Conservation (phyloP, 2,888 invertebrate genomes). For the Timandra comae region DNA sequence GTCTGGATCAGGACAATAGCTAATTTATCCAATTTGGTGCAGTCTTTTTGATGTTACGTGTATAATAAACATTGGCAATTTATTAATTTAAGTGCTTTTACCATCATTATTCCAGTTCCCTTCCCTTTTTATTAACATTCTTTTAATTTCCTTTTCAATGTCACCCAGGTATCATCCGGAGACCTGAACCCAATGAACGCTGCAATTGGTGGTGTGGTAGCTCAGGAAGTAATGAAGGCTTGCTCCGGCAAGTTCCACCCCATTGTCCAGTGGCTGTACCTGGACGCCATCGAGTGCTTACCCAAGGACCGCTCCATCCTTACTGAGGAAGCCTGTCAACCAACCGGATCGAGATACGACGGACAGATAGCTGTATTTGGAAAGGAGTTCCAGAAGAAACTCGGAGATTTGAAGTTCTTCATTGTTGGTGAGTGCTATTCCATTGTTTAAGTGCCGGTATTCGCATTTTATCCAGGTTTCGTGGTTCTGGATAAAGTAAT, state of each 20-base stretch:
- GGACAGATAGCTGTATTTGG: slow-evolving; percentile 97
- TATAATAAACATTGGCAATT: too few species aligned
- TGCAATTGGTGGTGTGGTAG: slow-evolving; percentile 96
- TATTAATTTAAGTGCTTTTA: too few species aligned
- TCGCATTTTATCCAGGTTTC: too few species aligned
- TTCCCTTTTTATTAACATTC: too few species aligned
- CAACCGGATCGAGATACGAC: slow-evolving; percentile 86
- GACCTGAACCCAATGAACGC: slow-evolving; percentile 94
- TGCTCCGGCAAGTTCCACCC: slow-evolving; percentile 97
- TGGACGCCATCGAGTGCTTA: slow-evolving; percentile 96
- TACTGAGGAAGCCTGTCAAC: slow-evolving; percentile 85
- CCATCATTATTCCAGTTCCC: too few species aligned
- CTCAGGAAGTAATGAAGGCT: slow-evolving; percentile 99
- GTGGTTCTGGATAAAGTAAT: too few species aligned
- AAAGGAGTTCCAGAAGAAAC: slow-evolving; percentile 88
- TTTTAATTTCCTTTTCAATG: too few species aligned
- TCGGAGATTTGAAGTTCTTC: slow-evolving; percentile 88
- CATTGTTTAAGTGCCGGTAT: too few species aligned
- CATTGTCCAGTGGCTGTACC: slow-evolving; percentile 94
- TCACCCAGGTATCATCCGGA: slow-evolving; percentile 82
- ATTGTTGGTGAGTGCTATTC: slow-evolving; percentile 80
- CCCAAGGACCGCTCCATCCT: slow-evolving; percentile 80
- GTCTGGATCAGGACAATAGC: too few species aligned
- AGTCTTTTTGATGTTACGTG: too few species aligned
- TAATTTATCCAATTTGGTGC: too few species aligned